Conservation (phyloP, 2,888 invertebrate species). For the Tineola bisselliella region DNA sequence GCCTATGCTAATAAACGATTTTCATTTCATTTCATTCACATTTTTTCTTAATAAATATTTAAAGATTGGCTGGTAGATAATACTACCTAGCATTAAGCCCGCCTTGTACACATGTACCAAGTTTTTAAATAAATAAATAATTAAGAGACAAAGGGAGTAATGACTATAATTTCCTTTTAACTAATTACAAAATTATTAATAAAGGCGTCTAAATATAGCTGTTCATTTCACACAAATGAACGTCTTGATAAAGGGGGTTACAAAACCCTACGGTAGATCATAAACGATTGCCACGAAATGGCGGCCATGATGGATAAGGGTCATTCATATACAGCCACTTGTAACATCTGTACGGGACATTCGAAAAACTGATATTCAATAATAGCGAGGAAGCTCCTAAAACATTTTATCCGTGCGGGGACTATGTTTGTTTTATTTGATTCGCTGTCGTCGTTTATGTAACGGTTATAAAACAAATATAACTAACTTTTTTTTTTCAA, state of each 20-base stretch:
- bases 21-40: too few relatives aligned
- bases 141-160: too few relatives aligned
- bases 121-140: too few relatives aligned
- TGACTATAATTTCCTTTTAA: too few relatives aligned
- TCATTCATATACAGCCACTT: constrained; percentile 1
- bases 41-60: too few relatives aligned
- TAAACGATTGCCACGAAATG: constrained; percentile 6
- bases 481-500: too few relatives aligned
- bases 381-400: not conserved
- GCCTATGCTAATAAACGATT: too few relatives aligned
- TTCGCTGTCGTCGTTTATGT: not conserved
- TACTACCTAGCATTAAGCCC: too few relatives aligned
- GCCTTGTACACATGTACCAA: too few relatives aligned
- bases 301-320: constrained; percentile 8
- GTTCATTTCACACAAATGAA: not conserved
- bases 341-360: constrained; percentile 1
- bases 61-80: too few relatives aligned
- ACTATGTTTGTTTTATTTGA: constrained; percentile 3
- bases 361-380: constrained; percentile 1
- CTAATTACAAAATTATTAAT: not conserved
- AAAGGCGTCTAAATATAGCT: not conserved
- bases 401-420: not conserved
- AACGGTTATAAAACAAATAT: not conserved
- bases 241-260: constrained; percentile 5
- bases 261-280: constrained; percentile 9